Evolutionary conservation across 2,888 invertebrate species (phyloP).

Genomic region (Eupithecia centaureata): DNA sequence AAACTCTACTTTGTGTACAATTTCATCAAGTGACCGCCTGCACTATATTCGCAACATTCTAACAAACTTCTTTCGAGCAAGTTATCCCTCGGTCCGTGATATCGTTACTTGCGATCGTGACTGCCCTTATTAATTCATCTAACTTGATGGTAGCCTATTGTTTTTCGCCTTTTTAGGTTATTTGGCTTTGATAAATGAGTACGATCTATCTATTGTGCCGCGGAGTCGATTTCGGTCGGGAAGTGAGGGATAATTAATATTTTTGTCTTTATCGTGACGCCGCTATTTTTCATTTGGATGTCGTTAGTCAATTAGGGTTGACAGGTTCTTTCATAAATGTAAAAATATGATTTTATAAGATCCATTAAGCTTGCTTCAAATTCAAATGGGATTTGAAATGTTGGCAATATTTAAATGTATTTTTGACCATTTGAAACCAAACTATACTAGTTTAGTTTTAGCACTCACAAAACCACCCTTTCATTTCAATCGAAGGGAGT

Average conservation of each 20-base stretch:
- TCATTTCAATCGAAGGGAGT: too few species aligned
- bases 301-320: constrained; percentile 25
- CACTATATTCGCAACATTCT: constrained; percentile 49
- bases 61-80: constrained; percentile 59
- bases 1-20: neutral
- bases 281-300: constrained; percentile 30
- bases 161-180: constrained; percentile 62
- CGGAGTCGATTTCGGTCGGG: constrained; percentile 39
- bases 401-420: too few species aligned
- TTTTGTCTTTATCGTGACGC: constrained; percentile 38
- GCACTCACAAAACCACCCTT: too few species aligned
- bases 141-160: constrained; percentile 55
- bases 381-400: neutral
- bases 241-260: constrained; percentile 51
- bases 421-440: too few species aligned
- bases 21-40: neutral
- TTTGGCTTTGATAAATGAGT: constrained; percentile 56
- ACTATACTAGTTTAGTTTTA: too few species aligned
- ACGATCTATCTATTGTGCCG: constrained; percentile 57
- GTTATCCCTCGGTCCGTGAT: constrained; percentile 70
- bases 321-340: constrained; percentile 10
- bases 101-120: constrained; percentile 77
- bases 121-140: constrained; percentile 72
- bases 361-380: neutral
- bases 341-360: neutral